Base-by-base conservation (phyloP, 2,888 invertebrate genomes). In the Allacma fusca region DNA sequence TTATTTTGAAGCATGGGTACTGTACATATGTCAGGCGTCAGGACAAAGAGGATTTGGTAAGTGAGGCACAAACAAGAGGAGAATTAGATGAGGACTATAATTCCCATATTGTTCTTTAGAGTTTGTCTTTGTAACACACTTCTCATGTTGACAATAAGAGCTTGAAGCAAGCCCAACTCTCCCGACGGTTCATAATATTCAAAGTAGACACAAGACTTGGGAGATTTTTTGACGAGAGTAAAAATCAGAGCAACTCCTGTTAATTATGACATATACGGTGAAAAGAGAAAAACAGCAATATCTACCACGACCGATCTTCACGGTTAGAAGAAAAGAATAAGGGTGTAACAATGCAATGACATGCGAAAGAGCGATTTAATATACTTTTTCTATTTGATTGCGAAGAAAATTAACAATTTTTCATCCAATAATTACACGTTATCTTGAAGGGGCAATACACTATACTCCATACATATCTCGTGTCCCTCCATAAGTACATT, bases 261-360 rank as follows among this genome's bases (percentile, higher is more conserved):
- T 50, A 50, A 50, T 50, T 50, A 50, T 50, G n/a, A 50, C n/a
- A 50, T 50, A n/a, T 50, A 50, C 19, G 50, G 50, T 50, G 50
- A 50, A 50, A 50, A 65, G 26, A 28, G 29, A 65, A 65, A 65
- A 65, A 65, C 19, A 28, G 65, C 12, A 65, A 28, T 62, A 62
- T 62, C 26, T 65, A 65, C 65, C 65, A 65, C 65, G 65, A 65
- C 65, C 65, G 24, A 65, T 65, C 65, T 65, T 29, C 29, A 65
- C 26, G 65, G 65, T 28, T 19, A 65, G 29, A 65, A 65, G 26
- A 28, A 19, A 62, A 57, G 62, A 62, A 24, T 62, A 24, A 24
- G 62, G 13, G 21, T 62, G 23, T 62, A 62, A 62, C 62, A 62
- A 62, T 62, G 57, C 4, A 57, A 57, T 57, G 23, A 21, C n/a